Evolutionary conservation across 2,113 vertebrate genomes (phyloP).

Genomic region (Solea senegalensis): DNA sequence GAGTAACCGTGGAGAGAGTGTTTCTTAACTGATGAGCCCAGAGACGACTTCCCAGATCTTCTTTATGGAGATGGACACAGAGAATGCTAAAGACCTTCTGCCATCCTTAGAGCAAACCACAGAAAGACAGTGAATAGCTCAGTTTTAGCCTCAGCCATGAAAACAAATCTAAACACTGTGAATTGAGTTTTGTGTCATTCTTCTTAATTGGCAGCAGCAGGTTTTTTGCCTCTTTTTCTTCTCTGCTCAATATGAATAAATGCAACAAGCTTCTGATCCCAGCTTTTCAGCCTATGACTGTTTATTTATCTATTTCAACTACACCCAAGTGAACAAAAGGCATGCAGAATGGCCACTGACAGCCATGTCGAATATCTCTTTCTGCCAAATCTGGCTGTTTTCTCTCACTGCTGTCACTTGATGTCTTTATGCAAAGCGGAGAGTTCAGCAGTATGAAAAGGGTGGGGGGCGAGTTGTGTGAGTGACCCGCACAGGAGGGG

Average conservation of each 20-base stretch:
- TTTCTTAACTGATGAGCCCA: constrained; percentile 66
- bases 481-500: constrained; percentile 92
- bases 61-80: constrained; percentile 56
- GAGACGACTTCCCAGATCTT: constrained; percentile 72
- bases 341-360: constrained; percentile 87
- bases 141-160: constrained; percentile 68
- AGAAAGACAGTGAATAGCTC: constrained; percentile 72
- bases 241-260: constrained; percentile 77
- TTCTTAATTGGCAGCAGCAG: constrained; percentile 75
- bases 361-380: constrained; percentile 99
- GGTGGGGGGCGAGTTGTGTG: constrained; percentile 79
- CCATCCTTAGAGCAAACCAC: constrained; percentile 61
- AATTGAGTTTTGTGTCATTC: constrained; percentile 76
- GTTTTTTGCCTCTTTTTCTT: constrained; percentile 72
- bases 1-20: constrained; percentile 67
- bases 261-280: constrained; percentile 80
- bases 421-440: constrained; percentile 97
- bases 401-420: constrained; percentile 87
- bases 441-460: constrained; percentile 88
- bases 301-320: constrained; percentile 86
- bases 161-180: constrained; percentile 75
- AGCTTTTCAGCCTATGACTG: constrained; percentile 79
- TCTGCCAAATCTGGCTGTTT: constrained; percentile 89
- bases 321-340: constrained; percentile 84
- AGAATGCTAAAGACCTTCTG: constrained; percentile 67